These are phyloP conservation scores for Eulemur albifrons DNA, from an alignment of 2,797 vertebrate species.

Conservation along the genomic window DNA sequence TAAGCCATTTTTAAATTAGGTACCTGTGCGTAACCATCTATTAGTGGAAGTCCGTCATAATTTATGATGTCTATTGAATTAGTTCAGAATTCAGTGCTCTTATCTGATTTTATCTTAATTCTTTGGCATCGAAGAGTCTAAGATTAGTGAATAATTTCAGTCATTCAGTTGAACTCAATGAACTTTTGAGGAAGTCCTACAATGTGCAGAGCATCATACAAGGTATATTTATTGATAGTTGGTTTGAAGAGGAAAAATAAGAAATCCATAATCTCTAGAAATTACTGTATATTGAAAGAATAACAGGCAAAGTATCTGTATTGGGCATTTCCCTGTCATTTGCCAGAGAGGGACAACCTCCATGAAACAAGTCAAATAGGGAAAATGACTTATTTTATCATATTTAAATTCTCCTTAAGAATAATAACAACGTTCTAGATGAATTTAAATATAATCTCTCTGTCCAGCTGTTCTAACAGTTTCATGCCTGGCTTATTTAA, in stretches of 20 bases:
- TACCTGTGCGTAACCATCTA: constrained; percentile 7
- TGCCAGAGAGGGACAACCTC: not conserved
- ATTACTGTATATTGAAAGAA: not conserved
- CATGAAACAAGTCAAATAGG: not conserved
- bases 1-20: constrained; percentile 41
- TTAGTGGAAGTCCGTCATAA: constrained; percentile 45
- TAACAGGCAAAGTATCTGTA: not conserved
- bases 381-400: not conserved
- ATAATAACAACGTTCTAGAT: not conserved
- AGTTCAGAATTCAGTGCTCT: constrained; percentile 55
- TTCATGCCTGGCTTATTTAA: not conserved
- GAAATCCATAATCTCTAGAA: constrained; percentile 10
- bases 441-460: not conserved
- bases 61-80: constrained; percentile 48
- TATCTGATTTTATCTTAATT: constrained; percentile 54
- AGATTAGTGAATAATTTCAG: constrained; percentile 3
- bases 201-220: not conserved
- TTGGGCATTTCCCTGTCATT: not conserved
- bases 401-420: not conserved
- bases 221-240: not conserved
- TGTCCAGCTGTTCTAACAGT: not conserved
- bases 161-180: constrained; percentile 12
- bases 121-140: constrained; percentile 14
- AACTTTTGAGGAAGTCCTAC: not conserved
- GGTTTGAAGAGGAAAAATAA: not conserved